Conservation (phyloP, 2,888 invertebrate species). For the Dasypolia templi region DNA sequence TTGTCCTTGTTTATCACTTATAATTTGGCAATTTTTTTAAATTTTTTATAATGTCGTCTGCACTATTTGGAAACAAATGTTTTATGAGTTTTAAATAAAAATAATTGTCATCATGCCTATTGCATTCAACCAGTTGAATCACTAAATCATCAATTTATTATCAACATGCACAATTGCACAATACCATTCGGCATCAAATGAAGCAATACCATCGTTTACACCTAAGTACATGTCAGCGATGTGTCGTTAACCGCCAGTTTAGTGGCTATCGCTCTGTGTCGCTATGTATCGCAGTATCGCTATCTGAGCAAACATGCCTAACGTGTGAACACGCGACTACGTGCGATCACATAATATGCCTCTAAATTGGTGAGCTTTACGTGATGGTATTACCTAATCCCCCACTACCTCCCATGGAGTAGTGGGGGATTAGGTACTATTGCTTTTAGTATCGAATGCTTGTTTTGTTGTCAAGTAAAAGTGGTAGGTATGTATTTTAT, state of each 20-base stretch:
- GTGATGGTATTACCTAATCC: too few relatives aligned
- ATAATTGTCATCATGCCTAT: too few relatives aligned
- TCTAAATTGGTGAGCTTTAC: constrained; percentile 16
- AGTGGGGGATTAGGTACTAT: background rate
- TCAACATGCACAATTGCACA: background rate
- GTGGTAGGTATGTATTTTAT: background rate
- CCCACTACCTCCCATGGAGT: too few relatives aligned
- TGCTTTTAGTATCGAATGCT: background rate
- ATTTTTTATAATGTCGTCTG: too few relatives aligned
- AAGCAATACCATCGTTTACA: constrained; percentile 39
- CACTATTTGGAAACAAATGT: too few relatives aligned
- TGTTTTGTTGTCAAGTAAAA: background rate
- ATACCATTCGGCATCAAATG: constrained; percentile 36
- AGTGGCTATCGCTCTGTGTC: constrained; percentile 22
- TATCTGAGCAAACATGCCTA: constrained; percentile 48
- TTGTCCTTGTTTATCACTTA: too few relatives aligned
- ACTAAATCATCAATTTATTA: background rate
- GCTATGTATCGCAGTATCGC: constrained; percentile 39
- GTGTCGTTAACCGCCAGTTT: constrained; percentile 25
- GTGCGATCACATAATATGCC: constrained; percentile 34
- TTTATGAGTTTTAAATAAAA: too few relatives aligned
- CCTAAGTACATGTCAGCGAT: constrained; percentile 20
- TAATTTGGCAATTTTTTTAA: too few relatives aligned
- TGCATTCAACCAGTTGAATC: background rate
- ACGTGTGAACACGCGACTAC: constrained; percentile 50